A percentile compares a stretch with the other conserved stretches of the same genome.
Conservation (phyloP, 1,140 invertebrate species). For the Megalopta genalis region DNA sequence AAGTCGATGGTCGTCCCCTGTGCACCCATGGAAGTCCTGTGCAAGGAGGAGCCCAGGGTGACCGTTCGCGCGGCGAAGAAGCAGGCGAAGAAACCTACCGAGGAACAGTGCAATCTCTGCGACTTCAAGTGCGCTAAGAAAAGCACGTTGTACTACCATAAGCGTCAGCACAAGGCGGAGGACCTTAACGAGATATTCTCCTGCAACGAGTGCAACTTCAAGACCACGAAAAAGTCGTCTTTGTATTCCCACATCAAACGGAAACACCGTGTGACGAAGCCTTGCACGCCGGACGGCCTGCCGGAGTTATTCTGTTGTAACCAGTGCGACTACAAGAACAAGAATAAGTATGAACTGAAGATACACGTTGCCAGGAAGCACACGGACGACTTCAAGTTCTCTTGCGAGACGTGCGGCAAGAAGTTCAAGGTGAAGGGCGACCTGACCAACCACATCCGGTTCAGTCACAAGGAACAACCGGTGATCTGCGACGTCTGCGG, state of each 20-base stretch:
- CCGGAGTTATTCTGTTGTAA: constrained; percentile 70
- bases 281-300: constrained; percentile 38
- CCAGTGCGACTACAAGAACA: constrained; percentile 77
- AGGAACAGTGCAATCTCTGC: constrained; percentile 67
- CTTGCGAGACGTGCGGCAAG: constrained; percentile 82
- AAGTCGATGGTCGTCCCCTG: neutral
- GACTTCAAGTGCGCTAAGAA: constrained; percentile 80
- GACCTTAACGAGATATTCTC: constrained; percentile 54
- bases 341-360: constrained; percentile 78
- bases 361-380: constrained; percentile 77
- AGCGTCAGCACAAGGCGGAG: constrained; percentile 75
- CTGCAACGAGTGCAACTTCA: constrained; percentile 74
- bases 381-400: constrained; percentile 76
- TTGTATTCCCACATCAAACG: constrained; percentile 75
- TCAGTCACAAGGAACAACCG: constrained; percentile 83
- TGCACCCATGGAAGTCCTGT: neutral
- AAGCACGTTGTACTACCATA: constrained; percentile 81
- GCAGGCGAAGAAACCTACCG: neutral
- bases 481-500: constrained; percentile 85
- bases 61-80: neutral
- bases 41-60: neutral
- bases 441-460: constrained; percentile 84
- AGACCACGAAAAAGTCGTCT: constrained; percentile 69
- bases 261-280: constrained; percentile 63
- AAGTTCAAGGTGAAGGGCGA: constrained; percentile 81